Percentiles rank a stretch among this genome's conserved stretches.
These are phyloP conservation scores for Crax fasciolata DNA, from an alignment of 2,797 vertebrate species.

Conservation along the genomic window DNA sequence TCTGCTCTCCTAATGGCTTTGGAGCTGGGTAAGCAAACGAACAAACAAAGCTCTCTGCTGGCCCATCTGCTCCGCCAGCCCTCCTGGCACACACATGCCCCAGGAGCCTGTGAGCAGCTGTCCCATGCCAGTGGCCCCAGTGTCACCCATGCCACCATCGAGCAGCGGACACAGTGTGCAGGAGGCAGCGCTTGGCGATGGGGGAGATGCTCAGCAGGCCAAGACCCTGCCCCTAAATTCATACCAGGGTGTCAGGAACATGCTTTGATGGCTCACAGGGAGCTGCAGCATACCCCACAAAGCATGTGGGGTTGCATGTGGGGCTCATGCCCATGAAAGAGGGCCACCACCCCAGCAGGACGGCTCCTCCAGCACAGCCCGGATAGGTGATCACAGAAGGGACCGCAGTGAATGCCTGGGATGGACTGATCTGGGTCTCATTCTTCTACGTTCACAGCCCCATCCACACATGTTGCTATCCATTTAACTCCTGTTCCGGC, in stretches of 20 bases:
- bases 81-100: not conserved
- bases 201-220: not conserved
- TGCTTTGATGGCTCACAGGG: not conserved
- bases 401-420: not conserved
- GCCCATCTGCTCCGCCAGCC: not conserved
- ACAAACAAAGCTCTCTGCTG: not conserved
- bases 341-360: not conserved
- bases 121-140: not conserved
- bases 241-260: not conserved
- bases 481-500: fast-evolving
- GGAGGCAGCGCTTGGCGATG: not conserved
- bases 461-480: not conserved
- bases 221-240: not conserved
- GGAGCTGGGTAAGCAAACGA: not conserved
- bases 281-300: not conserved
- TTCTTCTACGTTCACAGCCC: not conserved
- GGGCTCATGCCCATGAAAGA: not conserved
- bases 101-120: fast-evolving
- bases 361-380: not conserved
- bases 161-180: not conserved
- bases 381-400: not conserved
- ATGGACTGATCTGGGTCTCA: fast-evolving
- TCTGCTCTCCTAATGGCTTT: not conserved
- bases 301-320: fast-evolving
- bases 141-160: not conserved